Percentiles rank a stretch among this genome's conserved stretches.
Evolutionary conservation across 2,888 invertebrate species (phyloP).

Genomic region (Apocheima hispidaria): DNA sequence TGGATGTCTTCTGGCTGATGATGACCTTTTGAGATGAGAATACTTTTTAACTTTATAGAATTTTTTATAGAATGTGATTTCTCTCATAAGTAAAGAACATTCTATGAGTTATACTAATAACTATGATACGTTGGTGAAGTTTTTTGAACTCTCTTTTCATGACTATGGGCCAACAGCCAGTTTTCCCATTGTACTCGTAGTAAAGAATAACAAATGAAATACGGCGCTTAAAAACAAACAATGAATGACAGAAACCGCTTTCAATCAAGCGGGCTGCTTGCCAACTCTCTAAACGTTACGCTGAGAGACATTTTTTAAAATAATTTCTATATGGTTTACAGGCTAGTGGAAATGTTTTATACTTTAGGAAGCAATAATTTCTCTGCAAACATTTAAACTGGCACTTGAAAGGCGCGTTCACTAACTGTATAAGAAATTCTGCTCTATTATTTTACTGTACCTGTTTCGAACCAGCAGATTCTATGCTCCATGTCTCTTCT

Average conservation of each 20-base stretch:
- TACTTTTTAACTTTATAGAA: too few relatives aligned
- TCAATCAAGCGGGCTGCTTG: conserved; percentile 26
- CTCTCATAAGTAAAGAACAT: not conserved
- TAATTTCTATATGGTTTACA: too few relatives aligned
- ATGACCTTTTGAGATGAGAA: too few relatives aligned
- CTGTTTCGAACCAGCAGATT: conserved; percentile 1
- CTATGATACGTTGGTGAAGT: conserved; percentile 1
- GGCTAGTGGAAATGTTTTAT: too few relatives aligned
- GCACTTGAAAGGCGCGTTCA: too few relatives aligned
- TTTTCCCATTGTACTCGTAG: conserved; percentile 15
- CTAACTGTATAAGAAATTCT: too few relatives aligned
- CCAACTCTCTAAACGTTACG: conserved; percentile 21
- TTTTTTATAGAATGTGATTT: too few relatives aligned
- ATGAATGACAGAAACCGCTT: conserved; percentile 30
- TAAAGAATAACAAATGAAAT: conserved; percentile 27
- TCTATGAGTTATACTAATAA: not conserved
- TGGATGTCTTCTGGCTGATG: too few relatives aligned
- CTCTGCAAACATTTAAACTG: too few relatives aligned
- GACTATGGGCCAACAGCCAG: conserved; percentile 21
- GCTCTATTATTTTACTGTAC: not conserved
- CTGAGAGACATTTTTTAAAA: conserved; percentile 10
- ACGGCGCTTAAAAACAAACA: conserved; percentile 22
- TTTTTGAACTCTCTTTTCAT: conserved; percentile 20
- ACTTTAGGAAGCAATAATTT: too few relatives aligned
- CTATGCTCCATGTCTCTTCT: not conserved